These are phyloP conservation scores for Crossocerus cetratus DNA, from an alignment of 2,888 invertebrate species.

Conservation along the genomic window DNA sequence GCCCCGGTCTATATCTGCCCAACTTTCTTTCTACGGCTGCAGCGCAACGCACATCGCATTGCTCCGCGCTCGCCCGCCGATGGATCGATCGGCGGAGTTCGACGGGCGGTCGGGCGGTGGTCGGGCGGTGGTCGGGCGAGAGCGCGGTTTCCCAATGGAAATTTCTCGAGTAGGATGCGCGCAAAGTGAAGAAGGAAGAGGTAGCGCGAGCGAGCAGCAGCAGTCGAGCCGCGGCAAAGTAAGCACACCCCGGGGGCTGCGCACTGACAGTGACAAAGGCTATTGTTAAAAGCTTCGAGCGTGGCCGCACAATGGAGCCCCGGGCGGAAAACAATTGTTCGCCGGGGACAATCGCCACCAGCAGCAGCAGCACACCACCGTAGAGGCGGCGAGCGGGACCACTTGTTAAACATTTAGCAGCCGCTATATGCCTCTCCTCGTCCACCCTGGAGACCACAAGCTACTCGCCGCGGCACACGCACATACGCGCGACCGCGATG, in stretches of 20 bases:
- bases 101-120: too few species aligned
- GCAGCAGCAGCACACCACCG: too few species aligned
- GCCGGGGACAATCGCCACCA: too few species aligned
- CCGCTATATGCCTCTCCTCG: not conserved
- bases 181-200: too few species aligned
- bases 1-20: not conserved
- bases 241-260: conserved; percentile 19
- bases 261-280: conserved; percentile 45
- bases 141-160: conserved; percentile 42
- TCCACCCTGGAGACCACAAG: too few species aligned
- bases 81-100: conserved; percentile 14
- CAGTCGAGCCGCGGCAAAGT: not conserved
- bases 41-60: not conserved
- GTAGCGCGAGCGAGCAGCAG: too few species aligned
- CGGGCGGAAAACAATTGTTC: conserved; percentile 26
- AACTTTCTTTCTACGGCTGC: not conserved
- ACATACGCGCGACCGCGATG: too few species aligned
- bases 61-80: not conserved
- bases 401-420: conserved; percentile 7
- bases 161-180: conserved; percentile 30
- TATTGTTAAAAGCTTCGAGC: conserved; percentile 37
- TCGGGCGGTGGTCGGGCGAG: too few species aligned
- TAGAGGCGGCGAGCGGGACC: conserved; percentile 1
- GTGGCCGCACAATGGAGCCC: conserved; percentile 33
- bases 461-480: too few species aligned